These are phyloP conservation scores for Chionomys nivalis DNA, from an alignment of 2,113 vertebrate species.

Conservation along the genomic window DNA sequence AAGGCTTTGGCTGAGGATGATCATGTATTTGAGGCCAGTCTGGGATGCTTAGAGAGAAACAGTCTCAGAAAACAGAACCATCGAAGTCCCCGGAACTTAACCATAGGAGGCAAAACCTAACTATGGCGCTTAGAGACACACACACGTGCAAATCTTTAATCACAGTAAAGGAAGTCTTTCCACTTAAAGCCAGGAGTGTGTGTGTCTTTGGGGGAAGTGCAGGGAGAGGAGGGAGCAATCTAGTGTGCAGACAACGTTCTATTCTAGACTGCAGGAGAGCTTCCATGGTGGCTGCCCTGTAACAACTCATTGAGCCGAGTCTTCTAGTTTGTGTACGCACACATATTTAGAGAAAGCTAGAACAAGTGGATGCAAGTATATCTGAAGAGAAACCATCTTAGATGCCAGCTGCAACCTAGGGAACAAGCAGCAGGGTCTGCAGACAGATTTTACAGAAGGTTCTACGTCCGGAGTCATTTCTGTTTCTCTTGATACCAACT, in stretches of 20 bases:
- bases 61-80: background rate
- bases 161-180: background rate
- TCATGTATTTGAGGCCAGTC: background rate
- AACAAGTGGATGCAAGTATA: background rate
- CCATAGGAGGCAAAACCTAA: background rate
- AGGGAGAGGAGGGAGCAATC: background rate
- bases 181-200: background rate
- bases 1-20: background rate
- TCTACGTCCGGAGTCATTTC: background rate
- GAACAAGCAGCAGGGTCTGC: background rate
- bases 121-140: background rate
- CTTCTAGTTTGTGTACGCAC: background rate
- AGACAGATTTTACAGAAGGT: background rate
- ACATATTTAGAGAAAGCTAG: background rate
- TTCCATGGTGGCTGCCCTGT: background rate
- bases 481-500: background rate
- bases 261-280: background rate
- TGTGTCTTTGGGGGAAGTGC: background rate
- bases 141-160: background rate
- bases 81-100: background rate
- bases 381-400: conserved; percentile 17
- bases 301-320: background rate
- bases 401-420: background rate
- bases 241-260: background rate
- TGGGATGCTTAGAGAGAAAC: background rate